These are phyloP conservation scores for Drepana falcataria DNA, from an alignment of 2,888 invertebrate genomes.

Conservation along the genomic window DNA sequence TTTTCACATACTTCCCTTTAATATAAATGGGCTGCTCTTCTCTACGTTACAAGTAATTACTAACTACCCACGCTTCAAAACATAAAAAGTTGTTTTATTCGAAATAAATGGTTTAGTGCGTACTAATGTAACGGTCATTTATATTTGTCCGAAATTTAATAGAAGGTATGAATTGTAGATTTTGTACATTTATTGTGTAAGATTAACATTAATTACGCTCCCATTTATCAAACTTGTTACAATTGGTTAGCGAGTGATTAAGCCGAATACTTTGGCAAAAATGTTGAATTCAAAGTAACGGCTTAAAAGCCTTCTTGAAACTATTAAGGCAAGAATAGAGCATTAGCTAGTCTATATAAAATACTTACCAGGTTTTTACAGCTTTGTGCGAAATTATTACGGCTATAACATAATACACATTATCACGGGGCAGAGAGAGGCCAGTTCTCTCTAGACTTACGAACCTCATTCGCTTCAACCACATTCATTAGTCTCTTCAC, in stretches of 20 bases:
- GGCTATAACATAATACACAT: too few species aligned
- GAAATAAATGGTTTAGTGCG: not conserved
- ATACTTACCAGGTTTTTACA: too few species aligned
- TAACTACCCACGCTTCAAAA: not conserved
- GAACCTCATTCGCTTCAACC: too few species aligned
- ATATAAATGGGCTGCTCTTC: not conserved
- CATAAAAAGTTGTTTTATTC: not conserved
- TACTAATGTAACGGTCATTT: not conserved
- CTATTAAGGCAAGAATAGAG: too few species aligned
- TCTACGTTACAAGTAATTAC: not conserved
- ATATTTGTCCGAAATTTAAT: not conserved
- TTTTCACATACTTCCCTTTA: not conserved
- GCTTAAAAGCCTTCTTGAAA: not conserved
- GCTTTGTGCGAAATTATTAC: too few species aligned
- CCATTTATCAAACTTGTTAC: not conserved
- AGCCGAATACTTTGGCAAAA: not conserved
- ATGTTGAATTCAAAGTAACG: not conserved
- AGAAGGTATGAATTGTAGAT: not conserved
- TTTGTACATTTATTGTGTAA: not conserved
- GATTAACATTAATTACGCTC: not conserved
- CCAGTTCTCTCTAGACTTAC: too few species aligned
- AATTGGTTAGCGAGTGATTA: not conserved
- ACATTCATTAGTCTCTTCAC: too few species aligned
- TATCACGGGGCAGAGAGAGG: too few species aligned
- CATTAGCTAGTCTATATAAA: too few species aligned